Base-by-base conservation (phyloP, 2,113 vertebrate genomes). In the Rhynchomys soricoides region DNA sequence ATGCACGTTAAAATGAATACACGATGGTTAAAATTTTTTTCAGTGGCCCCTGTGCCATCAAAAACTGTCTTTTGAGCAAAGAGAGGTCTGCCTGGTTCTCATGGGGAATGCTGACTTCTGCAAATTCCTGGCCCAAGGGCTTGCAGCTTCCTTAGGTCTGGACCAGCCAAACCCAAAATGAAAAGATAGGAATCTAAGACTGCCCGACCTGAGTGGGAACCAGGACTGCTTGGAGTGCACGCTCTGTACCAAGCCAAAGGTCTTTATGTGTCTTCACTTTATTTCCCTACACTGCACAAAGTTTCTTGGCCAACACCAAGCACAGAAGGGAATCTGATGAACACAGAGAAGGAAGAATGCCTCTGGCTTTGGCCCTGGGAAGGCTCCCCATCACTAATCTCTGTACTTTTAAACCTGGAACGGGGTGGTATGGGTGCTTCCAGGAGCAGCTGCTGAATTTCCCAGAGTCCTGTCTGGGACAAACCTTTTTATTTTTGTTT, bases 1-100 rank as follows among this genome's bases (percentile, higher is more conserved):
- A 68, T 59, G 59, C 86, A 91, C 22, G 55, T 52, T 92, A 92
- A 95, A 97, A 96, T 73, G 50, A 95, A 94, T 50, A 79, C 24
- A 71, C 37, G 4, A 88, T 62, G 68, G 88, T 89, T 96, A 89
- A 90, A 55, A 5, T 37, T 82, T 79, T 34, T 34, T 37, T 37
- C 70, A 89, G 73, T 40, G 70, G 88, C 31, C 68, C 40, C 16
- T 34, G 34, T 81, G 74, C 78, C 82, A 93, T 91, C 88, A 24
- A 75, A 91, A 90, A 11, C 70, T 50, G 70, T 81, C 83, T 73
- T 64, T 71, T 57, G 85, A 85, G 37, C 5, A 55, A 66, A 81
- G 6, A 57, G 66, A 86, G 70, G 88, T 55, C 88, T 1, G 4
- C 74, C 43, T 79, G n/a, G 74, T 79, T 22, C 68, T 62, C 86